phyloP scores from a whole-genome alignment of 2,113 vertebrate species.

The Nibea coibor region DNA sequence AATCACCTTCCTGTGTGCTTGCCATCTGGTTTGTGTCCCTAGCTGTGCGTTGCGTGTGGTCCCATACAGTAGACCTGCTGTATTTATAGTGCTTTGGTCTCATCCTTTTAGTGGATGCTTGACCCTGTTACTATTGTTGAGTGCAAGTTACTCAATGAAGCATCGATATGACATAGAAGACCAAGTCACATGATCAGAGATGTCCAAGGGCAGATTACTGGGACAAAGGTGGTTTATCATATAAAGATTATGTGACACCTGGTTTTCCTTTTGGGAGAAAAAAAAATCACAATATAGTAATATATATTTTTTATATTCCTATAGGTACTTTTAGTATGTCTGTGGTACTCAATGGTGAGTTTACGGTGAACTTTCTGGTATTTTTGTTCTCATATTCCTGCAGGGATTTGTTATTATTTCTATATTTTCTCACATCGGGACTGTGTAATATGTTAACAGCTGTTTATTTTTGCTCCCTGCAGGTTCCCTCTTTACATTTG shows the following conservation, averaged over 20 bases:
- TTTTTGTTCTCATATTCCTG: constrained; percentile 15
- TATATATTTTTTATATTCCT: constrained; percentile 42
- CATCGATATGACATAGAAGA: constrained; percentile 41
- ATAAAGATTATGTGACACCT: constrained; percentile 26
- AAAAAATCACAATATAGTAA: constrained; percentile 32
- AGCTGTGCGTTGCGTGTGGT: constrained; percentile 34
- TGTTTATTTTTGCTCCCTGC: constrained; percentile 29
- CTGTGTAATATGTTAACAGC: not conserved
- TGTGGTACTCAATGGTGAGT: constrained; percentile 53
- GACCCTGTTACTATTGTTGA: constrained; percentile 65
- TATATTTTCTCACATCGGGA: not conserved
- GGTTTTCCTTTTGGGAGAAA: not conserved
- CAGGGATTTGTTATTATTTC: constrained; percentile 33
- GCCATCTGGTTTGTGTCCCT: not conserved
- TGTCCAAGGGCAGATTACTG: constrained; percentile 1
- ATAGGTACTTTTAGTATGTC: constrained; percentile 58
- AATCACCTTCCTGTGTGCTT: not conserved
- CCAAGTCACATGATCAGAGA: constrained; percentile 29
- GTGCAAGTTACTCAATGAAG: constrained; percentile 51
- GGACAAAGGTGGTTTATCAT: constrained; percentile 21
- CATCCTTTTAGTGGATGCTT: constrained; percentile 71
- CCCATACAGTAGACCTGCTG: constrained; percentile 6
- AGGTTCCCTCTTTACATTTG: constrained; percentile 83
- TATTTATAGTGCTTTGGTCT: constrained; percentile 67
- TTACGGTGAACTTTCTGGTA: constrained; percentile 15